A percentile compares a stretch with the other conserved stretches of the same genome.
These are phyloP conservation scores for Alethe diademata DNA, from an alignment of 2,113 vertebrate species.

Conservation along the genomic window DNA sequence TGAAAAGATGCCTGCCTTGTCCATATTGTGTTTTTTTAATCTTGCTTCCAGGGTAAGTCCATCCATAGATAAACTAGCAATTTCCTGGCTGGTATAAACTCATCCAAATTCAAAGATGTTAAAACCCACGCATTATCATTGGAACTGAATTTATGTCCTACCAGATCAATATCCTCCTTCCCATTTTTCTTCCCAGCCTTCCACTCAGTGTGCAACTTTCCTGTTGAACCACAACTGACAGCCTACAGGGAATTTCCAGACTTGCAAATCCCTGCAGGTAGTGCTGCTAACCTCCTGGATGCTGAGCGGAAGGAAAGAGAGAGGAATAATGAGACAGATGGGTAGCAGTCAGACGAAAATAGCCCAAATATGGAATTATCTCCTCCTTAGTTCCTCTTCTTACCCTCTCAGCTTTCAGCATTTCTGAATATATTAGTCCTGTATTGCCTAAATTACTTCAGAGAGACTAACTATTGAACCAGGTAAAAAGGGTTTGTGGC, in stretches of 20 bases:
- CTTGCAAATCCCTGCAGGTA: background rate
- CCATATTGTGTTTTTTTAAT: background rate
- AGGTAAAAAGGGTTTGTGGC: background rate
- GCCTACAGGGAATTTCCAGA: background rate
- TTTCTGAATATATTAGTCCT: background rate
- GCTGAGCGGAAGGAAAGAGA: background rate
- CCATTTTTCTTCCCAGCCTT: background rate
- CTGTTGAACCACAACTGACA: background rate
- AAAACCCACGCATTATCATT: background rate
- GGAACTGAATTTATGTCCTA: background rate
- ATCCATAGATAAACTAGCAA: background rate
- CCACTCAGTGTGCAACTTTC: background rate
- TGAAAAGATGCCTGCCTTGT: background rate
- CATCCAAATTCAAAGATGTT: background rate
- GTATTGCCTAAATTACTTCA: background rate
- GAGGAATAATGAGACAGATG: background rate
- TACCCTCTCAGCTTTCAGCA: background rate
- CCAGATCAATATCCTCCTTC: background rate
- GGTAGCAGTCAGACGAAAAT: background rate
- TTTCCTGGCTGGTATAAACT: background rate
- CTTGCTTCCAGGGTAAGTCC: background rate
- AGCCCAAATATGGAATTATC: background rate
- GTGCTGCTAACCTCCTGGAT: background rate
- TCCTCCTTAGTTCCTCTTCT: background rate
- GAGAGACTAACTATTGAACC: background rate